Evolutionary conservation across 2,113 vertebrate species (phyloP), one percentile per base, ranked within the genome.

Genomic region (Ictalurus furcatus): DNA sequence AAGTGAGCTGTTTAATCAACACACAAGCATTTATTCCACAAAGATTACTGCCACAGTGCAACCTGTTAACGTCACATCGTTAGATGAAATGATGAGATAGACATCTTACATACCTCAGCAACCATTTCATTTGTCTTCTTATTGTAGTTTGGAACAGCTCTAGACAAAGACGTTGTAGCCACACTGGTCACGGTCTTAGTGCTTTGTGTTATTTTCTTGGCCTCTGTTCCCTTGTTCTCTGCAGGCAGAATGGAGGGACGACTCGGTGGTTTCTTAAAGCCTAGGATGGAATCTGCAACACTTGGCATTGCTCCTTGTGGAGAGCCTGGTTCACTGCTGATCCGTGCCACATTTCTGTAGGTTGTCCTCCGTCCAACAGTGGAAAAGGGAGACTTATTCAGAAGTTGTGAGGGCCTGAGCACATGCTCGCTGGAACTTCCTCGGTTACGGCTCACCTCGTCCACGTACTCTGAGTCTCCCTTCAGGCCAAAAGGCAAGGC

Each of bases 341-440:
- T 85, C 1, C 3, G 90, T 89, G 88, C 91, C 56, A 48, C 25
- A 40, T 30, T 73, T 85, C 52, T 94, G 92, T 90, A 91, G 86
- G 91, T 90, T 11, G 28, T 40, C 19, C 92, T 96, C 4, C 93
- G 92, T 40, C 94, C 93, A 9, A 91, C 79, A 13, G 82, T 19
- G 11, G 58, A 90, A 37, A 90, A 6, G 40, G 93, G 89, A 11
- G 95, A 96, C 91, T 94, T 96, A 91, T 92, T 97, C 17, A 95
- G 92, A 19, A 98, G 91, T 92, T 97, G 95, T 0, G 98, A 98
- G 0, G 98, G 97, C 6, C 95, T 95, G 44, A 97, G 94, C 28
- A 99, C 96, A 52, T 96, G 97, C 82, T 99, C 98, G 0, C 93
- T 95, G 0, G 97, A 97, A 61, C 96, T 96, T 85, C 97, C 97